Base-by-base conservation (phyloP, 2,113 vertebrate species). In the Leucosticte australis region DNA sequence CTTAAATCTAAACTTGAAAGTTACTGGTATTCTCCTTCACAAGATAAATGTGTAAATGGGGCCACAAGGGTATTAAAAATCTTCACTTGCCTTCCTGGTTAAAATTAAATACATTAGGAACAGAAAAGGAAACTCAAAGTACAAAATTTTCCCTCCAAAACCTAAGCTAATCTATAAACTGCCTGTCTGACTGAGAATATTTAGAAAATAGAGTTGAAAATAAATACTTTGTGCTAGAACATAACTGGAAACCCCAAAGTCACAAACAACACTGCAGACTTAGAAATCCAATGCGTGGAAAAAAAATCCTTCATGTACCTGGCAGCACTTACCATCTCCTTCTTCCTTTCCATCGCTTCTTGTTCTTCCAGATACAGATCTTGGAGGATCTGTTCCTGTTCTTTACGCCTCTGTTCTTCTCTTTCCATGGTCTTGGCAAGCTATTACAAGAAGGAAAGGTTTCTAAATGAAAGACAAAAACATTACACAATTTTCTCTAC, bases 301-400 rank as follows among this genome's bases (percentile, higher is more conserved):
- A 46, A 46, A 67, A 30, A 1, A 0, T 33, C 10, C 63, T 75
- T 75, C 7, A 10, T 68, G 27, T 39, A n/a, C 30, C 73, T 81
- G 56, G 30, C 35, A 69, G 50, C 49, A 65, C 98, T 98, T 85
- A 99, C 99, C 74, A 98, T 98, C 75, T 98, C 97, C 88, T 97
- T 98, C 89, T 92, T 97, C 80, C 97, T 97, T 44, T 92, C 94
- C 13, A 95, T 87, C 53, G 98, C 99, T 3, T 96, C 98, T 79
- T 98, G 98, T 85, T 99, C 98, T 93, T 99, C 99, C 73, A 98
- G 92, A 52, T 97, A 98, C 59, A 99, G 97, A 90, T 99, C 99
- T 75, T 98, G 98, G 15, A 98, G 96, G 55, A 99, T 88, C 37
- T 97, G 97, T 64, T 99, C 99, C 91, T 98, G 94, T 74, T 99